These are phyloP conservation scores for Drosophila bunnanda DNA, from an alignment of 2,888 invertebrate genomes.

Conservation along the genomic window DNA sequence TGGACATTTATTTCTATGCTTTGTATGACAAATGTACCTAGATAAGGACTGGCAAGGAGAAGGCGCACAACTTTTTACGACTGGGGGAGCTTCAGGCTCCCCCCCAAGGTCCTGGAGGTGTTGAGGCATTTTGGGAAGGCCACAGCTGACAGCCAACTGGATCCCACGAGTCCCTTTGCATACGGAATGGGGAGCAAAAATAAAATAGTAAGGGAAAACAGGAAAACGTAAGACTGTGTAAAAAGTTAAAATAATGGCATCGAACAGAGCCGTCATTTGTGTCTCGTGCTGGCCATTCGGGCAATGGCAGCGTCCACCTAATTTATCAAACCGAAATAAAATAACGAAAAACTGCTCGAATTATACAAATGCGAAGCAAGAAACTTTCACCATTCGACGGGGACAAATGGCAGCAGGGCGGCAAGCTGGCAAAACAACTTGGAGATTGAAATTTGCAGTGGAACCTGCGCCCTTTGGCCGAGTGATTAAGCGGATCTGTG, in stretches of 20 bases:
- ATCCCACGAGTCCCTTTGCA: constrained; percentile 23
- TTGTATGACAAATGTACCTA: constrained; percentile 72
- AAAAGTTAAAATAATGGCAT: constrained; percentile 4
- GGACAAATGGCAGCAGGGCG: constrained; percentile 19
- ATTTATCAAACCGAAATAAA: constrained; percentile 58
- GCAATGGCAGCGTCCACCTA: constrained; percentile 43
- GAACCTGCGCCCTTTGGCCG: not conserved
- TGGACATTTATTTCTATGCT: constrained; percentile 70
- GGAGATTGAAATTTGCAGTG: constrained; percentile 4
- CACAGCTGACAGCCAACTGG: constrained; percentile 24
- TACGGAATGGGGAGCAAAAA: constrained; percentile 3
- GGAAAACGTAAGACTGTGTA: not conserved
- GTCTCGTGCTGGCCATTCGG: constrained; percentile 49
- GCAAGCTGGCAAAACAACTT: constrained; percentile 15
- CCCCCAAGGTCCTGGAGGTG: constrained; percentile 16
- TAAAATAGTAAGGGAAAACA: not conserved
- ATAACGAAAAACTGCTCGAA: constrained; percentile 17
- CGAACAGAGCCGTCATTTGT: constrained; percentile 15
- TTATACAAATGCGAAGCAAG: constrained; percentile 10
- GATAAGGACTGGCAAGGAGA: constrained; percentile 59
- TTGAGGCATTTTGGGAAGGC: constrained; percentile 38
- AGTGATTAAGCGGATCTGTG: constrained; percentile 23
- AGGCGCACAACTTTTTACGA: constrained; percentile 58
- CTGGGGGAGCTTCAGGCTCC: not conserved
- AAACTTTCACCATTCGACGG: constrained; percentile 31